Percentiles rank a stretch among this genome's conserved stretches.
phyloP scores from a whole-genome alignment of 2,888 invertebrate genomes.

The Synergus umbraculus region DNA sequence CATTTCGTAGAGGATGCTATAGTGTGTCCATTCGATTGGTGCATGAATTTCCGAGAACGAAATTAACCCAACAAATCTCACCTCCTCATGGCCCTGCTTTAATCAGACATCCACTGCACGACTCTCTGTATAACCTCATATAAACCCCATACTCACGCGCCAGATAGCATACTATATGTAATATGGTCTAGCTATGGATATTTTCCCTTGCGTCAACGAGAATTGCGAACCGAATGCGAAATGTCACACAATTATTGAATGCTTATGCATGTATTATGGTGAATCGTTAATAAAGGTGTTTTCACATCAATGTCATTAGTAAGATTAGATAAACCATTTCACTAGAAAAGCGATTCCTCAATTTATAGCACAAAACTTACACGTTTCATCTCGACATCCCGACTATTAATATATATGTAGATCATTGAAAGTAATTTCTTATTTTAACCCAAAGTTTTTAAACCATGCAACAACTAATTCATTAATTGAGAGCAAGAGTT shows the following conservation, averaged over 20 bases:
- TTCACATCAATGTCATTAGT: slow-evolving; percentile 11
- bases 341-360: neutral
- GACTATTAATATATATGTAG: neutral
- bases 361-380: neutral
- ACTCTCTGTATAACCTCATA: slow-evolving; percentile 16
- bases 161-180: neutral
- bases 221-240: slow-evolving; percentile 37
- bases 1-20: slow-evolving; percentile 15
- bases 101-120: slow-evolving; percentile 36
- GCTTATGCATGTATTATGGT: slow-evolving; percentile 1
- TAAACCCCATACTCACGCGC: neutral
- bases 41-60: slow-evolving; percentile 37
- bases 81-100: slow-evolving; percentile 25
- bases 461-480: neutral
- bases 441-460: neutral
- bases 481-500: neutral
- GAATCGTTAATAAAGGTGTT: slow-evolving; percentile 21
- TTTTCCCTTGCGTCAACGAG: slow-evolving; percentile 39
- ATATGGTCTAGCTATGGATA: neutral
- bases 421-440: neutral
- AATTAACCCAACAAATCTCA: slow-evolving; percentile 35
- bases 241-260: slow-evolving; percentile 33
- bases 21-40: slow-evolving; percentile 35
- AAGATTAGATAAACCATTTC: slow-evolving; percentile 17
- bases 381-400: neutral